These are phyloP conservation scores for Drosophila falleni DNA, from an alignment of 2,888 invertebrate genomes.

Conservation along the genomic window DNA sequence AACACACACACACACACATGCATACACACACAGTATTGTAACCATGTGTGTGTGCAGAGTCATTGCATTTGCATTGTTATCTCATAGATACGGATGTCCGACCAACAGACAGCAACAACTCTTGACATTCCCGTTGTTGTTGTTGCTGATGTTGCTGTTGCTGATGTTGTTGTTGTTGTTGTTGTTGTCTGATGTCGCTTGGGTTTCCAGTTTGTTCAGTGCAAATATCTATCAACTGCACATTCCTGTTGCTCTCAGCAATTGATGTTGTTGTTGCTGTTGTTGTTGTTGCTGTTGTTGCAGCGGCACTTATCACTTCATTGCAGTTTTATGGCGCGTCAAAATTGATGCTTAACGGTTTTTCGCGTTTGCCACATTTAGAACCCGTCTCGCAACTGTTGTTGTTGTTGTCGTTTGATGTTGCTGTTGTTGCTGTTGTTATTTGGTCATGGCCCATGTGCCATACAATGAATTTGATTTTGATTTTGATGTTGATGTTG, in stretches of 20 bases:
- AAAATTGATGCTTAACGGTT: slow-evolving; percentile 79
- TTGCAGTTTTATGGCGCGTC: slow-evolving; percentile 81
- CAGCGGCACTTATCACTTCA: slow-evolving; percentile 79
- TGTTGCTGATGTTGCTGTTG: slow-evolving; percentile 3
- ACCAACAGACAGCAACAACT: slow-evolving; percentile 48
- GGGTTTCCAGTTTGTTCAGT: slow-evolving; percentile 42
- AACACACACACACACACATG: slow-evolving; percentile 20
- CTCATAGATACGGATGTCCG: slow-evolving; percentile 72
- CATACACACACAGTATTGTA: neutral
- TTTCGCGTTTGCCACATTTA: slow-evolving; percentile 76
- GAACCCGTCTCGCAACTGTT: slow-evolving; percentile 48
- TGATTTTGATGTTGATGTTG: slow-evolving; percentile 53
- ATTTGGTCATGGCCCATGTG: slow-evolving; percentile 52
- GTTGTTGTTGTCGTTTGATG: slow-evolving; percentile 2
- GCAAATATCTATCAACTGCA: slow-evolving; percentile 64
- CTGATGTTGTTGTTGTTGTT: neutral
- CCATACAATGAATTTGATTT: slow-evolving; percentile 66
- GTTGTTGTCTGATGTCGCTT: slow-evolving; percentile 32
- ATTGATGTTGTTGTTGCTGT: slow-evolving; percentile 33
- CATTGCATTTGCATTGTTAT: slow-evolving; percentile 77
- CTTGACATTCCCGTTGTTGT: slow-evolving; percentile 27
- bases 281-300: slow-evolving; percentile 24
- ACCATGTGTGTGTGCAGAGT: slow-evolving; percentile 34
- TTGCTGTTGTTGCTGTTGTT: slow-evolving; percentile 1
- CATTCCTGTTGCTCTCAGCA: slow-evolving; percentile 61